A percentile compares a stretch with the other conserved stretches of the same genome.
phyloP scores from a whole-genome alignment of 2,113 vertebrate species.

The Dipodomys spectabilis region DNA sequence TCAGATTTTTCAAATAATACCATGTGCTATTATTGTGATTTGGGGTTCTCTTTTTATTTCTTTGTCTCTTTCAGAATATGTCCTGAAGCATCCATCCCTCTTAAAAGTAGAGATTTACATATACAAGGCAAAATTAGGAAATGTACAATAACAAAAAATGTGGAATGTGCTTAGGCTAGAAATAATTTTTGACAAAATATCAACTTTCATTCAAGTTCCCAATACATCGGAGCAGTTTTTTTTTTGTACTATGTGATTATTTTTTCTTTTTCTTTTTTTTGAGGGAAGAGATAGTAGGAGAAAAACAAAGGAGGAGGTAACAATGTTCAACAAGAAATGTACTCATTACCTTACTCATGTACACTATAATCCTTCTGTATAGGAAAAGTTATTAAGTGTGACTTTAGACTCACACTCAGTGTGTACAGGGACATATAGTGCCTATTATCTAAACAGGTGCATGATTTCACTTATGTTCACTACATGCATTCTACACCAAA shows the following conservation, averaged over 20 bases:
- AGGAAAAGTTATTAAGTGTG: not conserved
- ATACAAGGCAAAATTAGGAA: not conserved
- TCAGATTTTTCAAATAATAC: slow-evolving; percentile 40
- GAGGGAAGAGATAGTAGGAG: too few species aligned
- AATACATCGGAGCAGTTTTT: not conserved
- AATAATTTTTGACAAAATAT: not conserved
- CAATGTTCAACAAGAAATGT: too few species aligned
- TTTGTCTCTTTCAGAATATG: slow-evolving; percentile 4
- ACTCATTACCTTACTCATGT: too few species aligned
- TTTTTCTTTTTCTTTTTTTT: too few species aligned
- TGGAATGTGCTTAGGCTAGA: not conserved
- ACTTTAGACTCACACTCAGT: not conserved
- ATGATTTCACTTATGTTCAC: not conserved
- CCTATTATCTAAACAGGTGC: not conserved
- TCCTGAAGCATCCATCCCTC: not conserved
- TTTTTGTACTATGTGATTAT: too few species aligned
- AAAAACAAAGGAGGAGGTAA: too few species aligned
- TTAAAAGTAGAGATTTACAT: slow-evolving; percentile 23
- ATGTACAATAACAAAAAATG: not conserved
- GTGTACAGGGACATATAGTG: not conserved
- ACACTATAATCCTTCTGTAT: too few species aligned
- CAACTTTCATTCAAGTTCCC: not conserved
- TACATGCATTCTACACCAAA: not conserved
- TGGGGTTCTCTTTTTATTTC: not conserved
- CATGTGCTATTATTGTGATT: not conserved